phyloP scores from a whole-genome alignment of 2,113 vertebrate genomes.

The Paradisaea rubra region DNA sequence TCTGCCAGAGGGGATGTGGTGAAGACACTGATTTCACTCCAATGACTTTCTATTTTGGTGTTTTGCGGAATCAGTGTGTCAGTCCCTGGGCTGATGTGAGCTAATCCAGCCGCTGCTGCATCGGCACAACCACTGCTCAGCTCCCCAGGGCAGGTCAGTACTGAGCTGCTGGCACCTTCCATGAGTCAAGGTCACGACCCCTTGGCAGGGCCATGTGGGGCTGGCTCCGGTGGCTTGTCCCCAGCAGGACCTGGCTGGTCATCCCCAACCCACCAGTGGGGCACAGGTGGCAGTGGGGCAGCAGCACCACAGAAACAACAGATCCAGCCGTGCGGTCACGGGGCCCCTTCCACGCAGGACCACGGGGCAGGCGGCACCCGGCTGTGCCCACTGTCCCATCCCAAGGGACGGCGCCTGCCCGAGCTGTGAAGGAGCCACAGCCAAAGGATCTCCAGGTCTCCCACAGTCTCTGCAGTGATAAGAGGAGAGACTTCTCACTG shows the following conservation, averaged over 20 bases:
- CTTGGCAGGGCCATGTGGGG: not conserved
- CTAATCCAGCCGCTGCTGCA: not conserved
- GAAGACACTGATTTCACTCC: conserved; percentile 58
- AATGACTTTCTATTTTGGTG: conserved; percentile 49
- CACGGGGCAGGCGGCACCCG: fast-evolving
- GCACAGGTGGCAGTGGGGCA: fast-evolving
- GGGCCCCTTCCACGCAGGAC: not conserved
- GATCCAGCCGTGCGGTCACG: fast-evolving
- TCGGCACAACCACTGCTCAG: not conserved
- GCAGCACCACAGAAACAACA: fast-evolving
- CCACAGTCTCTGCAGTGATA: not conserved
- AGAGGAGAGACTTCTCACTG: not conserved
- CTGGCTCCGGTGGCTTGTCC: not conserved
- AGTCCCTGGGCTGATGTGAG: not conserved
- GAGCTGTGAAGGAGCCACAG: not conserved
- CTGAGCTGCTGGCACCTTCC: not conserved
- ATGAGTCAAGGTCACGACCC: fast-evolving
- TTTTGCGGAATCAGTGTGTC: not conserved
- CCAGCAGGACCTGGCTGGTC: not conserved
- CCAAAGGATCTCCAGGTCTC: not conserved
- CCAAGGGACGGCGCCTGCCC: fast-evolving
- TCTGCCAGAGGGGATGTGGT: conserved; percentile 56
- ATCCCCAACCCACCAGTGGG: fast-evolving
- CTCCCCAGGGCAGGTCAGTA: not conserved
- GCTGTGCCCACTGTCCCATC: fast-evolving